Base-by-base conservation (phyloP, 2,797 vertebrate species). In the Tamandua tetradactyla region DNA sequence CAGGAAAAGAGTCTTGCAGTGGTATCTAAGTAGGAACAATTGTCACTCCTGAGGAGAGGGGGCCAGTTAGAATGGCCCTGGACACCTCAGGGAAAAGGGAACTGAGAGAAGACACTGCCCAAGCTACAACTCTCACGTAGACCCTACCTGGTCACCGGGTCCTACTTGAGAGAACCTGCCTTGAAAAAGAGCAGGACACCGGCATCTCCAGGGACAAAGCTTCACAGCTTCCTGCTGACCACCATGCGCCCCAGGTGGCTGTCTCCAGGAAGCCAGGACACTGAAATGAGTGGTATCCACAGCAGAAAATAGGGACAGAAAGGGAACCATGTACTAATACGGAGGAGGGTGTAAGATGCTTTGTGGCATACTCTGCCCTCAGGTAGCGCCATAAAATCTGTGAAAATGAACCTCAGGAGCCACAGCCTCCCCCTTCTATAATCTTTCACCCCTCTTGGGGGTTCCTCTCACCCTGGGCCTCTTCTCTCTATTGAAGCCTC, bases 401-500 rank as follows among this genome's bases (percentile, higher is more conserved):
- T 44, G 47, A 35, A 62, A 57, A 76, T n/a, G 23, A 71, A 17
- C 84, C 79, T 52, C 18, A 52, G 74, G 42, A 35, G 17, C 9
- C 69, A 23, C 80, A 91, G 75, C 49, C 55, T 62, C 61, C 81
- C 35, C 52, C 44, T 42, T 72, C 66, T 57, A 87, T 75, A 88
- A 61, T 40, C 40, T 87, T 7, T 15, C 10, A 7, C 25, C 57
- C 69, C 62, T 93, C 52, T n/a, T 12, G 1, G 27, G 62, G 74
- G 55, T 32, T 59, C 44, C 86, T 93, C 40, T 76, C 3, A 0
- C 42, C 49, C 17, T 52, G 7, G 30, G 44, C 78, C 59, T 61
- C 75, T 93, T 82, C 72, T 87, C 55, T 69, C 87, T 71, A n/a
- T 87, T 93, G 76, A 88, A 95, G 52, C 37, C 81, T 23, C 44